A percentile compares a stretch with the other conserved stretches of the same genome.
These are phyloP conservation scores for Gadus chalcogrammus DNA, from an alignment of 2,113 vertebrate species.

Conservation along the genomic window DNA sequence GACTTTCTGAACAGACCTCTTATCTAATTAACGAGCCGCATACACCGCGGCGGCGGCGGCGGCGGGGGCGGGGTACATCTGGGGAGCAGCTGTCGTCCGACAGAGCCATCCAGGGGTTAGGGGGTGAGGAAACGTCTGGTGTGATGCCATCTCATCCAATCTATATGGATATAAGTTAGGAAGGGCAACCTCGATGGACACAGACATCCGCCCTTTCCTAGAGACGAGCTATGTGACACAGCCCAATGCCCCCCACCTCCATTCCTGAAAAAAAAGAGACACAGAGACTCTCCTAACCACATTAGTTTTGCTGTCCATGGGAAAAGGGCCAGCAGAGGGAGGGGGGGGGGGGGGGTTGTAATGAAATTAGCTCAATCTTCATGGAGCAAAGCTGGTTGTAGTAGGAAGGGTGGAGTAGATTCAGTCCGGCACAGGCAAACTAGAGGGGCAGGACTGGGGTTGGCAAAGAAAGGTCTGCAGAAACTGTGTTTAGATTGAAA, in stretches of 20 bases:
- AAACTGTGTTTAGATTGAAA: too few species aligned
- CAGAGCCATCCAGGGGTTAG: slow-evolving; percentile 49
- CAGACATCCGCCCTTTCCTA: slow-evolving; percentile 1
- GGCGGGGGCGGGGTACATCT: slow-evolving; percentile 44
- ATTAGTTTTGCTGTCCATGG: slow-evolving; percentile 61
- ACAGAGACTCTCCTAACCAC: slow-evolving; percentile 53
- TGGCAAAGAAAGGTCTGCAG: slow-evolving; percentile 3
- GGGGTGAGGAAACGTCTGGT: slow-evolving; percentile 49
- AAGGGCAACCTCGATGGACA: slow-evolving; percentile 30
- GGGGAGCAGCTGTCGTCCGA: slow-evolving; percentile 49
- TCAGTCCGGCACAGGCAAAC: slow-evolving; percentile 50
- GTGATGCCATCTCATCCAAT: slow-evolving; percentile 47
- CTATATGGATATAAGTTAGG: slow-evolving; percentile 40
- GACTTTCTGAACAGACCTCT: slow-evolving; percentile 5
- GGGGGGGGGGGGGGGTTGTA: slow-evolving; percentile 44
- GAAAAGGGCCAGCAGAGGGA: slow-evolving; percentile 23
- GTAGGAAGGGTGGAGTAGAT: slow-evolving; percentile 39
- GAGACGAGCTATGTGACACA: neutral
- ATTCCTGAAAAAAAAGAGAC: slow-evolving; percentile 30
- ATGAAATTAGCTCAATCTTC: slow-evolving; percentile 70
- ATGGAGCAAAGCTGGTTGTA: slow-evolving; percentile 44
- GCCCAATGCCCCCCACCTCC: slow-evolving; percentile 21
- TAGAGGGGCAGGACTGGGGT: slow-evolving; percentile 41
- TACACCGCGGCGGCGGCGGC: too few species aligned
- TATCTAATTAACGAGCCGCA: slow-evolving; percentile 24